Evolutionary conservation across 2,113 vertebrate genomes (phyloP), one percentile per base, ranked within the genome.

Genomic region (Jacana jacana): DNA sequence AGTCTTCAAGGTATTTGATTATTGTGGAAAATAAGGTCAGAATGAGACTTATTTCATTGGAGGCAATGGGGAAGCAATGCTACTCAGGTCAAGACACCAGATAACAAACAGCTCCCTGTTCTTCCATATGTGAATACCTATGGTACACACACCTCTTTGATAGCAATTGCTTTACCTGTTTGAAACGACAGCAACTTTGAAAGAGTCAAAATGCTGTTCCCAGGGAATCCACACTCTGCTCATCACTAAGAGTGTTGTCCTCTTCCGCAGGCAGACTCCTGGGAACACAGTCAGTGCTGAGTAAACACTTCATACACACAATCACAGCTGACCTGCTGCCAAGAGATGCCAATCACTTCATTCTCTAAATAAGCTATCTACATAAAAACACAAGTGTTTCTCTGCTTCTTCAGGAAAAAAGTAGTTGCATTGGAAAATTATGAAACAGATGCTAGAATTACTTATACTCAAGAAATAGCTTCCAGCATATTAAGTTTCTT

Each of bases 221-320:
- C 37, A 27, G 27, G 22, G 11, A 48, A 72, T 15, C 19, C 35
- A 46, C 6, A 2, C 55, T 61, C 69, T 73, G 51, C 37, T 71
- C 51, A 73, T 23, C 37, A 10, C 4, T 22, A 7, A 16, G 18
- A 31, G 18, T 27, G 1, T 0, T 0, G 17, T 52, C 4, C 17
- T 46, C 14, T 65, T 65, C 33, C 37, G n/a, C 57, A 48, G 54
- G 70, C 65, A 78, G 60, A 14, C 40, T 20, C n/a, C 35, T 17
- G 13, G 31, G n/a, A 17, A 20, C 10, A 18, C 30, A 33, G 27
- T 33, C 30, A 49, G 10, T 23, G 31, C 8, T 72, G 18, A 64
- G 39, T 48, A 64, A 2, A 31, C 44, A 5, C 70, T 52, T 58
- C 20, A 42, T 4, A 33, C 19, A 60, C 9, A n/a, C 7, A 42